Percentiles rank a stretch among this genome's conserved stretches.
phyloP scores from a whole-genome alignment of 2,888 invertebrate genomes.

The Drosophila barbarae region DNA sequence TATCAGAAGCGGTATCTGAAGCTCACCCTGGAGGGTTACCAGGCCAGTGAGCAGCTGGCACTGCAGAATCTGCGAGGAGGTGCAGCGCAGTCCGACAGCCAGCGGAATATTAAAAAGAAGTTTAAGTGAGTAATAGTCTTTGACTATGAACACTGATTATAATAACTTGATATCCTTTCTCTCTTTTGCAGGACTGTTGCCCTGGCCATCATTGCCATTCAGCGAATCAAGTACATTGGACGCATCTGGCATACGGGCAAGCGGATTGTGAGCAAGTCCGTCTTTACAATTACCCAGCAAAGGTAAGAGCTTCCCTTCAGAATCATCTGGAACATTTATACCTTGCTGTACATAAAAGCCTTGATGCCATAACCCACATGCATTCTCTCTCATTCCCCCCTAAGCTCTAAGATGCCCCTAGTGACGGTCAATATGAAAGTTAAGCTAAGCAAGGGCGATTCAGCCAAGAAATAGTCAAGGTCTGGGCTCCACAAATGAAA shows the following conservation, averaged over 20 bases:
- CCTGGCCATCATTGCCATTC: constrained; percentile 82
- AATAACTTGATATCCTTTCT: neutral
- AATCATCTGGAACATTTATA: neutral
- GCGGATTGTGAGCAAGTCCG: constrained; percentile 81
- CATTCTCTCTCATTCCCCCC: constrained; percentile 32
- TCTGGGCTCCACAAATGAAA: constrained; percentile 43
- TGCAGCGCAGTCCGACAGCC: constrained; percentile 18
- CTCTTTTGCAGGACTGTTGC: constrained; percentile 81
- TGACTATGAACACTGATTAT: too few species aligned
- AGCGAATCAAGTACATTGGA: constrained; percentile 85
- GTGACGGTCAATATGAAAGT: constrained; percentile 77
- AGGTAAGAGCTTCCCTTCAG: constrained; percentile 62
- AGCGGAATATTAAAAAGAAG: constrained; percentile 67
- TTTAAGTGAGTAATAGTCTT: constrained; percentile 75
- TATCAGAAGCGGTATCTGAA: constrained; percentile 95
- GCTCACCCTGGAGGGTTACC: constrained; percentile 82
- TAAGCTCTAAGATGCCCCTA: constrained; percentile 69
- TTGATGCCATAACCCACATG: constrained; percentile 27
- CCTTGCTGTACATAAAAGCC: constrained; percentile 52
- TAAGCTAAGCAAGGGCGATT: constrained; percentile 68
- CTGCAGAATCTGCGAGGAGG: constrained; percentile 56
- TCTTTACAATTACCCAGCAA: constrained; percentile 78
- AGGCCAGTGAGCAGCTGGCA: constrained; percentile 77
- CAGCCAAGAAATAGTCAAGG: constrained; percentile 63
- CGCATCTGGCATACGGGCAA: constrained; percentile 83